phyloP scores from a whole-genome alignment of 2,888 invertebrate species.

The Hyppa rectilinea region DNA sequence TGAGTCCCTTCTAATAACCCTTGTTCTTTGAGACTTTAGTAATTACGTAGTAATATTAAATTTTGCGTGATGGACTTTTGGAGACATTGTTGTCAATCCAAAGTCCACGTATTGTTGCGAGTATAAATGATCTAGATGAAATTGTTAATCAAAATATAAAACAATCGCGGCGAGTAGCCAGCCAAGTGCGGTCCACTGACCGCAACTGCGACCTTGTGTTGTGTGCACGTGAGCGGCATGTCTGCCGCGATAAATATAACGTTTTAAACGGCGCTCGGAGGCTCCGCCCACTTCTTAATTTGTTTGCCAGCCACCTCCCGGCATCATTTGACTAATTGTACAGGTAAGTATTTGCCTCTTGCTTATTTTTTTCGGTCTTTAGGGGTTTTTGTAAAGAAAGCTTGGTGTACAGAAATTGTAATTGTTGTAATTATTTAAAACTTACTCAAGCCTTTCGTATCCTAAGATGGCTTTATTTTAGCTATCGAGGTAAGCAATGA shows the following conservation, averaged over 20 bases:
- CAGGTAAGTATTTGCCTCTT: constrained; percentile 57
- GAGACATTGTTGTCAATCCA: not conserved
- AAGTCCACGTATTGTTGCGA: not conserved
- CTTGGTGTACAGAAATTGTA: constrained; percentile 13
- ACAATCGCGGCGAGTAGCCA: constrained; percentile 11
- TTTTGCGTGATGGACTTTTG: not conserved
- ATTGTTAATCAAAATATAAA: not conserved
- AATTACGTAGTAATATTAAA: not conserved
- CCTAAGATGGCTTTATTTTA: not conserved
- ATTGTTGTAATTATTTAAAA: constrained; percentile 29
- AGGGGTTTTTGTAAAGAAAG: constrained; percentile 36
- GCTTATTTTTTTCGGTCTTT: constrained; percentile 42
- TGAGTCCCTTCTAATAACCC: not conserved
- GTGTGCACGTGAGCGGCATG: constrained; percentile 73
- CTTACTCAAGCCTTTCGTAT: not conserved
- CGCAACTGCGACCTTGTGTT: constrained; percentile 64
- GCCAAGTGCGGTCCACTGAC: constrained; percentile 57
- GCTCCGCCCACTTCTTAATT: constrained; percentile 71
- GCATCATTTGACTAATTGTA: constrained; percentile 67
- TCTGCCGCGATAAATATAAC: constrained; percentile 70
- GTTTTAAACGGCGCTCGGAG: constrained; percentile 57
- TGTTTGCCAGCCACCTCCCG: constrained; percentile 69
- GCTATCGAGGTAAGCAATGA: too few relatives aligned
- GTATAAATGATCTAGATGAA: not conserved
- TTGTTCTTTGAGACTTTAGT: not conserved